Percentiles rank a stretch among this genome's conserved stretches.
phyloP scores from a whole-genome alignment of 1,140 invertebrate genomes.

The Paramacrobiotus metropolitanus region DNA sequence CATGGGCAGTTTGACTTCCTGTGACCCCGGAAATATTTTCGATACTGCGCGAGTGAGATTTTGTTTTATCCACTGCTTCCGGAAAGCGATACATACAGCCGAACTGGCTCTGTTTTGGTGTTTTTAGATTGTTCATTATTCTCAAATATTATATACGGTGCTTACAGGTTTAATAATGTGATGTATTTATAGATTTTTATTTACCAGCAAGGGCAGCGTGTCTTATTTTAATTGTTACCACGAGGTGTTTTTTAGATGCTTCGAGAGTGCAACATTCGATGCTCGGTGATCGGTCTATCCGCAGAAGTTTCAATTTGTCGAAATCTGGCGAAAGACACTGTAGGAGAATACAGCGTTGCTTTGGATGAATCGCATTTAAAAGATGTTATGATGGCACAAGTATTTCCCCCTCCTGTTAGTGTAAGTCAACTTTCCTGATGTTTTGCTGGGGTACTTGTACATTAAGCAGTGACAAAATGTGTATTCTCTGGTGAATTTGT shows the following conservation, averaged over 20 bases:
- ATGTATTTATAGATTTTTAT: constrained; percentile 8
- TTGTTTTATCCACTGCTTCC: too few species aligned
- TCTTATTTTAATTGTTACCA: too few species aligned
- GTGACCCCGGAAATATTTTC: constrained; percentile 79
- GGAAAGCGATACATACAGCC: too few species aligned
- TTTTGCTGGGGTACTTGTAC: too few species aligned
- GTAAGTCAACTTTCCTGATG: too few species aligned
- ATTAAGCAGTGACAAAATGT: too few species aligned
- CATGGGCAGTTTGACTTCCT: constrained; percentile 77
- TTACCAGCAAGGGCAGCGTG: neutral
- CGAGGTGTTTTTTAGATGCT: constrained; percentile 24
- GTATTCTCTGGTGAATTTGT: too few species aligned
- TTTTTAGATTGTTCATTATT: too few species aligned
- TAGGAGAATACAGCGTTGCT: constrained; percentile 58
- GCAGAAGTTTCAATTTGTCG: constrained; percentile 83
- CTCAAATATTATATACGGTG: too few species aligned
- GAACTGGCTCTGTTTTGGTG: too few species aligned
- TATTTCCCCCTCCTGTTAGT: constrained; percentile 59
- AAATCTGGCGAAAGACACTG: constrained; percentile 53
- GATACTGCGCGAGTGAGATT: constrained; percentile 47
- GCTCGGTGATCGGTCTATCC: constrained; percentile 75
- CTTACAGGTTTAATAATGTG: too few species aligned
- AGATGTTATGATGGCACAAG: constrained; percentile 36
- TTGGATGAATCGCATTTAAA: constrained; percentile 72
- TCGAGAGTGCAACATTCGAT: constrained; percentile 38